phyloP scores from a whole-genome alignment of 2,888 invertebrate species.

The Lamellibrachia satsuma region DNA sequence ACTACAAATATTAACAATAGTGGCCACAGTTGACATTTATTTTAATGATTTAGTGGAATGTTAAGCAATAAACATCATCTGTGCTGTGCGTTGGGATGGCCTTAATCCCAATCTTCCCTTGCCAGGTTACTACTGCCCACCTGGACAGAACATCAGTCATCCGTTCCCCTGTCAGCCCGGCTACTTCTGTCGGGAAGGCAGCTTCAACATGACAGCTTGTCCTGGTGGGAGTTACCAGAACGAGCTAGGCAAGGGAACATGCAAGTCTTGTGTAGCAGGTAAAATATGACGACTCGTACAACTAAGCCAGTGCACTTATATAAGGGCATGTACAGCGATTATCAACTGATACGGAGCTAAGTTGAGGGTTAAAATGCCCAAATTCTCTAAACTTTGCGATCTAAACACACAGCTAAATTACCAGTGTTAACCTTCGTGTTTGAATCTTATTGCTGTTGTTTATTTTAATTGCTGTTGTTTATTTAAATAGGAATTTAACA shows the following conservation, averaged over 20 bases:
- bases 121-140: slow-evolving; percentile 62
- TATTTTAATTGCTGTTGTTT: too few relatives aligned
- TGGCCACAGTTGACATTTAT: too few relatives aligned
- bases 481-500: too few relatives aligned
- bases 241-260: slow-evolving; percentile 49
- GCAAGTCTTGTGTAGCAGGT: slow-evolving; percentile 59
- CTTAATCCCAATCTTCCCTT: neutral
- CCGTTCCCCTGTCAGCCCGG: slow-evolving; percentile 55
- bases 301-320: neutral
- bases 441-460: too few relatives aligned
- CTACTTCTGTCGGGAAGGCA: slow-evolving; percentile 57
- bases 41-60: too few relatives aligned
- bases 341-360: too few relatives aligned
- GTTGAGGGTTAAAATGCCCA: neutral
- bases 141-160: slow-evolving; percentile 54
- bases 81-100: too few relatives aligned
- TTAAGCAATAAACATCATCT: too few relatives aligned
- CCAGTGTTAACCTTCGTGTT: too few relatives aligned
- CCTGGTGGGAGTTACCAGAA: slow-evolving; percentile 60
- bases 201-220: slow-evolving; percentile 51
- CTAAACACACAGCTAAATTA: too few relatives aligned
- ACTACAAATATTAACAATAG: too few relatives aligned
- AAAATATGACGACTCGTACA: neutral
- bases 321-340: too few relatives aligned
- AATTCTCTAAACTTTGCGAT: neutral